Evolutionary conservation across 2,113 vertebrate genomes (phyloP).

Genomic region (Ifrita kowaldi): DNA sequence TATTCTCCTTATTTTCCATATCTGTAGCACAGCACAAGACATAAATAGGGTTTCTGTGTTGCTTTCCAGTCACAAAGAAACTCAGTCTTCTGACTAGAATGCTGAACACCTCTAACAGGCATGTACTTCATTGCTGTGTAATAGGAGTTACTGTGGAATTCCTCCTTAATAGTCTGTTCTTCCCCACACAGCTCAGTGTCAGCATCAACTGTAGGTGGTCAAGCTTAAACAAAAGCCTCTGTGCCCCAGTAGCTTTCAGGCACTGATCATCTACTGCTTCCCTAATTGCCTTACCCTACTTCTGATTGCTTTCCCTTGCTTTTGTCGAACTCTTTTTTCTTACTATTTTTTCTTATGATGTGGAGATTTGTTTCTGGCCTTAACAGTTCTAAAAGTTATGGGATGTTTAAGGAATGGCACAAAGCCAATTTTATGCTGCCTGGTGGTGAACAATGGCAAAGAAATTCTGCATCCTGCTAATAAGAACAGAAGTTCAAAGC

Average conservation of each 20-base stretch:
- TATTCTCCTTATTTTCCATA: background rate
- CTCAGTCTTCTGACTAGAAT: background rate
- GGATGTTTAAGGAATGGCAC: background rate
- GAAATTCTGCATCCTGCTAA: background rate
- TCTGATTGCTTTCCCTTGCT: background rate
- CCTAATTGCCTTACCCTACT: background rate
- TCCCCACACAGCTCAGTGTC: background rate
- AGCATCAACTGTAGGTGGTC: background rate
- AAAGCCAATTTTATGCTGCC: background rate
- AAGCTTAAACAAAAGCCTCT: background rate
- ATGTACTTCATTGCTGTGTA: background rate
- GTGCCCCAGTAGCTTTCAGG: background rate
- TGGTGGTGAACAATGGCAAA: background rate
- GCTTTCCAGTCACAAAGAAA: background rate
- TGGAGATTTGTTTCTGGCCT: background rate
- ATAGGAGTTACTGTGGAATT: background rate
- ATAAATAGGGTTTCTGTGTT: background rate
- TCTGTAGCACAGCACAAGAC: background rate
- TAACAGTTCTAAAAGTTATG: background rate
- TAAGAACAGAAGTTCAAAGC: background rate
- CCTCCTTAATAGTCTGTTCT: background rate
- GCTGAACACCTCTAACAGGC: background rate
- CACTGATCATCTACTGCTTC: background rate
- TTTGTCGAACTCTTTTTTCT: background rate
- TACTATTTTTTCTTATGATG: background rate